Percentiles rank a stretch among this genome's conserved stretches.
Conservation (phyloP, 2,888 invertebrate genomes). For the Oxytorus armatus region DNA sequence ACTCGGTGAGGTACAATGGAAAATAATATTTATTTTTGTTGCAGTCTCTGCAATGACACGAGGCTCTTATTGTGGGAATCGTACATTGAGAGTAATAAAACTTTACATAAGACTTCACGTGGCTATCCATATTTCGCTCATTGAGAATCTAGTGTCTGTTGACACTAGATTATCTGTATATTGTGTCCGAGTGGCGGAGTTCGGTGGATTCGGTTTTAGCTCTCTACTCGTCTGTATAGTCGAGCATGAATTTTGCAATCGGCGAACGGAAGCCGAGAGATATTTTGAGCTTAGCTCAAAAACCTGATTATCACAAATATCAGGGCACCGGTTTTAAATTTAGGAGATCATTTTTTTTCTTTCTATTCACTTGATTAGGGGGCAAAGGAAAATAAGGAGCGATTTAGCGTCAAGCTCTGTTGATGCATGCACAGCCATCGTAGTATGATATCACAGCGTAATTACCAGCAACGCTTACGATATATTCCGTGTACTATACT, state of each 20-base stretch:
- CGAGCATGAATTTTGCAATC: conserved; percentile 44
- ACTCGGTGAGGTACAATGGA: neutral
- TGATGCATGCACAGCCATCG: neutral
- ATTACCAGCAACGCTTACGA: conserved; percentile 30
- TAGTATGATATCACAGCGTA: neutral
- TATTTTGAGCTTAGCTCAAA: conserved; percentile 45
- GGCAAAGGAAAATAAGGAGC: neutral
- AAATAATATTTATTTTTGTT: conserved; percentile 10
- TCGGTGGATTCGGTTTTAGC: neutral
- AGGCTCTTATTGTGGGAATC: neutral
- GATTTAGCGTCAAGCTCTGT: neutral
- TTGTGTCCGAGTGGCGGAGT: neutral
- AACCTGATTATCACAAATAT: conserved; percentile 7
- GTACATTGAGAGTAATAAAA: neutral
- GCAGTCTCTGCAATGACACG: neutral
- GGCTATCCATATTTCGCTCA: conserved; percentile 38
- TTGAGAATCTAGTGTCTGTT: conserved; percentile 27
- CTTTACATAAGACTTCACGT: conserved; percentile 56
- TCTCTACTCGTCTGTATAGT: neutral
- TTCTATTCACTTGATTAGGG: neutral
- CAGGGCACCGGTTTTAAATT: conserved; percentile 5
- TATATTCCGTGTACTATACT: conserved; percentile 29
- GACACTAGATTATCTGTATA: neutral
- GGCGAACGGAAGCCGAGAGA: conserved; percentile 23
- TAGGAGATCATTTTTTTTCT: neutral